These are phyloP conservation scores for Ephydatia muelleri DNA, from an alignment of 37 sponge, comb jelly and placozoan genomes.

Conservation along the genomic window DNA sequence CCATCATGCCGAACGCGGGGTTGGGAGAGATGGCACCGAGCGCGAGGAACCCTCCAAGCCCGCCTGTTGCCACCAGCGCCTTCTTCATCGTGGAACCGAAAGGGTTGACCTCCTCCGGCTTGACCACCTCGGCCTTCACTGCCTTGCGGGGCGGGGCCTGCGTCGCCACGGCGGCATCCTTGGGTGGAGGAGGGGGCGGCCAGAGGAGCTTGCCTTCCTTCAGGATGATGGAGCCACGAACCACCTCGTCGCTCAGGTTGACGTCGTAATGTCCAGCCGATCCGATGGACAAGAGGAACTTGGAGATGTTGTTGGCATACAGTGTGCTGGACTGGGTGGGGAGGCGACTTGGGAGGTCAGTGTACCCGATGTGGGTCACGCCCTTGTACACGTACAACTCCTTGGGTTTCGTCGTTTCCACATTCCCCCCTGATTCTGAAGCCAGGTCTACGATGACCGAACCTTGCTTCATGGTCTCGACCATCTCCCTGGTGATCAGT, in stretches of 20 bases:
- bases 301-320: constrained; percentile 90
- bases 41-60: constrained; percentile 73
- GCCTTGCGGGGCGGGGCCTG: constrained; percentile 28
- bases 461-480: constrained; percentile 91
- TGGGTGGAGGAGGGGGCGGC: constrained; percentile 82
- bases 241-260: constrained; percentile 90
- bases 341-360: constrained; percentile 88
- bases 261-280: constrained; percentile 47
- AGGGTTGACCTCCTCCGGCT: constrained; percentile 31
- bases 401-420: constrained; percentile 80
- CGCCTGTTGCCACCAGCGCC: constrained; percentile 65
- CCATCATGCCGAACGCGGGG: constrained; percentile 86
- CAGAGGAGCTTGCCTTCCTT: constrained; percentile 75
- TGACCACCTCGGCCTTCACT: constrained; percentile 67
- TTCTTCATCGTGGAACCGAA: constrained; percentile 64
- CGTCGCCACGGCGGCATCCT: constrained; percentile 5
- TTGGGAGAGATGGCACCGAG: constrained; percentile 76
- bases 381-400: constrained; percentile 84
- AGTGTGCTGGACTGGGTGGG: constrained; percentile 90
- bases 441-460: constrained; percentile 95
- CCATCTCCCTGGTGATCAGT: constrained; percentile 87
- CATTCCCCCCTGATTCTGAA: constrained; percentile 91
- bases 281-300: constrained; percentile 77
- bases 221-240: constrained; percentile 81
- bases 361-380: constrained; percentile 90